Evolutionary conservation across 2,888 invertebrate genomes (phyloP), one percentile per base, ranked within the genome.

Genomic region (Zonitis immaculata): DNA sequence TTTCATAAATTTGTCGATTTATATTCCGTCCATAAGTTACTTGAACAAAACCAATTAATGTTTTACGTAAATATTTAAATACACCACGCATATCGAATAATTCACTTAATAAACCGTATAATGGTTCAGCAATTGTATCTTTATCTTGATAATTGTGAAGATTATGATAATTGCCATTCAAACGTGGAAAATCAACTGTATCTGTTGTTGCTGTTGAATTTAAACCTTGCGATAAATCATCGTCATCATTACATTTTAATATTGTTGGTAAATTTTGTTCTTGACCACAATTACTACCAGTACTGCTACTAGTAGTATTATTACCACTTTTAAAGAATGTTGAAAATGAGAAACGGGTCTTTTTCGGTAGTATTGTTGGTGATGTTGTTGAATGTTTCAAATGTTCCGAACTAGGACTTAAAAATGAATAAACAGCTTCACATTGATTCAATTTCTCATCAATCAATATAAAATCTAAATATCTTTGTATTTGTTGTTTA

Each of bases 371-470:
- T 28, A 28, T 16, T 35, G 35, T 16, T 18, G 35, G 35, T 35
- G 35, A 35, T 42, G 87, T 86, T 42, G 85, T 80, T 51, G 82
- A 80, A 65, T 88, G 88, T 73, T 92, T 91, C 60, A 94, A 79
- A 75, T 91, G 91, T 71, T 93, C 92, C 0, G 93, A 91, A 73
- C 91, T 92, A 3, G 93, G 93, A 73, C 92, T 91, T n/a, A 95
- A 80, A 77, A 95, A 95, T 56, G 90, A 86, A 71, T 93, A 95
- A 60, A 95, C 81, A 48, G 91, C 89, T 77, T 95, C 94, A 71
- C 92, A 89, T 77, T 91, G 90, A 74, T 90, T 90, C 62, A 94
- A 78, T 64, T 87, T 82, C 58, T 93, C 93, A 69, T 94, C 92
- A 77, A 89, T 89, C 73, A 94, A 79, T 64, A 94, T 86, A 74